Conservation (phyloP, 2,797 vertebrate species). For the Stomatorhinus walkeri region DNA sequence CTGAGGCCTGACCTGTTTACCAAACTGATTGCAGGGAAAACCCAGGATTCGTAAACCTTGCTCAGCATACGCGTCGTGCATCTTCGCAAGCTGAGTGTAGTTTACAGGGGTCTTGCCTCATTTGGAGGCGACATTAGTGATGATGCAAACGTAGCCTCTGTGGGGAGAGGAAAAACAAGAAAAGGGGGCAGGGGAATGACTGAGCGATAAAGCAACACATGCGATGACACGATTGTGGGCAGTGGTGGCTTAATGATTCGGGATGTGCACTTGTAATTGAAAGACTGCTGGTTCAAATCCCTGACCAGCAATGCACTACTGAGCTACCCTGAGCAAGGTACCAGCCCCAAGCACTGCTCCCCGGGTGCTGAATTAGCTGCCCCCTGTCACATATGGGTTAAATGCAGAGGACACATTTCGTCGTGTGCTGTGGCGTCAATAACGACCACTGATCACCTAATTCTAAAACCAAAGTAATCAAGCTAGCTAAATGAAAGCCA, state of each 20-base stretch:
- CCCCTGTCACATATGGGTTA: not conserved
- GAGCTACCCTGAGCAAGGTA: not conserved
- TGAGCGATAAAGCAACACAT: not conserved
- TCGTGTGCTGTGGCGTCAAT: not conserved
- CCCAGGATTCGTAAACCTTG: conserved; percentile 88
- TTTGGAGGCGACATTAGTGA: conserved; percentile 90
- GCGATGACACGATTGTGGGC: too few species aligned
- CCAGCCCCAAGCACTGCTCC: not conserved
- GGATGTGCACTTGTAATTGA: too few species aligned
- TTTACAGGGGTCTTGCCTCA: conserved; percentile 93
- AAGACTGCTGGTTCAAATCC: too few species aligned
- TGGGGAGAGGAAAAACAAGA: not conserved
- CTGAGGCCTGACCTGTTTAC: conserved; percentile 71
- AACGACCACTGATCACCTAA: not conserved
- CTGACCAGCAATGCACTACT: not conserved
- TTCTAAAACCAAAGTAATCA: not conserved
- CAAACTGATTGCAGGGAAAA: conserved; percentile 97
- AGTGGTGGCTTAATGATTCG: too few species aligned
- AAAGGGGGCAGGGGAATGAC: not conserved
- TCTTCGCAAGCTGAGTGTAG: conserved; percentile 86
- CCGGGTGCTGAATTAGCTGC: not conserved
- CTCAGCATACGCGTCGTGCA: conserved; percentile 84
- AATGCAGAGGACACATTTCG: not conserved
- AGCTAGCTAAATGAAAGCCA: not conserved
- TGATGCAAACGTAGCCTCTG: conserved; percentile 79